Base-by-base conservation (phyloP, 2,888 invertebrate genomes). In the Xestobium rufovillosum region DNA sequence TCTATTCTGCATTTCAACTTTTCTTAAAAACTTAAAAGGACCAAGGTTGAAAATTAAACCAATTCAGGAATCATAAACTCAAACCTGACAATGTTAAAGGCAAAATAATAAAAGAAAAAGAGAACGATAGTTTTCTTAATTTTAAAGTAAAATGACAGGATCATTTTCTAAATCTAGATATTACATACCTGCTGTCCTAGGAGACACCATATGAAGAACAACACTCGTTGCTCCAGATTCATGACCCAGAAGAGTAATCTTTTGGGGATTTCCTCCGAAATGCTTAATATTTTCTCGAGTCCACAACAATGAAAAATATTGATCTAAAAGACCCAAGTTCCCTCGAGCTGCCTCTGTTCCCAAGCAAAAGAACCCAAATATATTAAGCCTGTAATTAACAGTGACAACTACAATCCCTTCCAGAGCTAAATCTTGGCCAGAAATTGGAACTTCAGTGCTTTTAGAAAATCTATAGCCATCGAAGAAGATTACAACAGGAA, bases 321-420 rank as follows among this genome's bases (percentile, higher is more conserved):
- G 89, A 63, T 94, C 92, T 49, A 84, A 76, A 33, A 94, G 64
- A 1, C 90, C 91, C 41, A 87, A 76, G 63, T 94, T 94, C 0
- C 92, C 91, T 1, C 84, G 75, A 2, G 78, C 75, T 45, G 70
- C 67, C 26, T 62, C 48, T 4, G 68, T 66, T 17, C 69, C 71
- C 43, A 78, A 58, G 16, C 71, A 73, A 43, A 82, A 74, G 65
- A 81, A 82, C 3, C 78, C 80, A 46, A 84, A 76, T 15, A 83
- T 69, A 53, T 83, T 81, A 17, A 78, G 70, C 16, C 85, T 72
- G 60, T 80, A 85, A 48, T 76, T 76, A 14, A 80, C 72, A 2
- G 78, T 77, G 1, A 84, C 77, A 2, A 83, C 78, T 2, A 84
- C 73, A 3, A 83, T 57, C 2, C 78, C 80, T 60, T 81, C 80